Evolutionary conservation across 2,113 vertebrate species (phyloP).

Genomic region (Solea solea): DNA sequence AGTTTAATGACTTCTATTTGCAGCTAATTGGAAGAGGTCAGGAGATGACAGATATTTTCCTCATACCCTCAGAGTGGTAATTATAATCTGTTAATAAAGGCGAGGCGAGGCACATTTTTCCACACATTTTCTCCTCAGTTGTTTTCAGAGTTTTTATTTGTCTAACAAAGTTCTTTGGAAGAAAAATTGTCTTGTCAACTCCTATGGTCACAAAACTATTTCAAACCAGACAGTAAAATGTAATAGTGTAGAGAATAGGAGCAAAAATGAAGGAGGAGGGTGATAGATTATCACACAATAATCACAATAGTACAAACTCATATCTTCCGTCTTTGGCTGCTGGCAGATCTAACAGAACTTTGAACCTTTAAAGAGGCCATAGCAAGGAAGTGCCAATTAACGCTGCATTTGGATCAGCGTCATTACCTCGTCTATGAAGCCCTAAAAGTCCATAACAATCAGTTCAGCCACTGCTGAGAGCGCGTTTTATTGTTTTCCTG

Average conservation of each 20-base stretch:
- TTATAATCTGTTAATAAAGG: conserved; percentile 28
- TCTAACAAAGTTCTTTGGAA: neutral
- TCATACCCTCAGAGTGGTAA: conserved; percentile 39
- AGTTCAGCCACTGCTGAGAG: too few species aligned
- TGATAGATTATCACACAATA: too few species aligned
- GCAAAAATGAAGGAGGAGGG: neutral
- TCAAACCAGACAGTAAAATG: neutral
- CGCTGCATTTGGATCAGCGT: too few species aligned
- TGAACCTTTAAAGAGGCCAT: too few species aligned
- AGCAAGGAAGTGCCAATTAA: too few species aligned
- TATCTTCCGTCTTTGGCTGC: neutral
- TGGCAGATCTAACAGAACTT: conserved; percentile 1
- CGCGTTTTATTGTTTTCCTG: too few species aligned
- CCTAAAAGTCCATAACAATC: too few species aligned
- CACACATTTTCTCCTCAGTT: neutral
- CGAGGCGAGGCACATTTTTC: neutral
- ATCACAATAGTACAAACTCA: neutral
- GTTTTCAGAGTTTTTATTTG: neutral
- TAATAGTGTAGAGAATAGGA: neutral
- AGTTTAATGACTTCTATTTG: conserved; percentile 66
- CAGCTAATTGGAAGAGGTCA: conserved; percentile 60
- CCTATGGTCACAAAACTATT: neutral
- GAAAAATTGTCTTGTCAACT: conserved; percentile 2
- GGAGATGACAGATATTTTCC: conserved; percentile 33
- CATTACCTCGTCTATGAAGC: too few species aligned